These are phyloP conservation scores for Plutella xylostella DNA, from an alignment of 2,888 invertebrate genomes.

Conservation along the genomic window DNA sequence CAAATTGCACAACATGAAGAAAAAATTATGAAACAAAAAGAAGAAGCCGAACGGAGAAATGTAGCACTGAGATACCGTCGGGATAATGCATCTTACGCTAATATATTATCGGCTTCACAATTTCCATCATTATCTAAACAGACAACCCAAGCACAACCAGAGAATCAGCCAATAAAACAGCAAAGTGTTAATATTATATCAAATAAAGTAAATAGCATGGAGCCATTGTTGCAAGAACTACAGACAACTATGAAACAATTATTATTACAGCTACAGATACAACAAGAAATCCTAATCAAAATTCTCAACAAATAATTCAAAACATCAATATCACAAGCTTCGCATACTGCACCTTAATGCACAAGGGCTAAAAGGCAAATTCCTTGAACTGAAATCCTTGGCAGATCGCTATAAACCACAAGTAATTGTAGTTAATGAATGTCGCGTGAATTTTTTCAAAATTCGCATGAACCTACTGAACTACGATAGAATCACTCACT, in stretches of 20 bases:
- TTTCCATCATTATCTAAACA: neutral
- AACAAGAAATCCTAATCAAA: neutral
- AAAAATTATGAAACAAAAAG: neutral
- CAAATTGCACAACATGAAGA: neutral
- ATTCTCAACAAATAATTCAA: constrained; percentile 1
- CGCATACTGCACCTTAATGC: constrained; percentile 3
- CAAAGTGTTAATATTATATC: neutral
- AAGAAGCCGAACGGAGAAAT: neutral
- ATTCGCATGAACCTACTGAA: neutral
- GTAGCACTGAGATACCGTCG: neutral
- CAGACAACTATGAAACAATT: neutral
- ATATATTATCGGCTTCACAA: neutral
- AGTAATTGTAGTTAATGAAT: constrained; percentile 7
- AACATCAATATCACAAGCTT: neutral
- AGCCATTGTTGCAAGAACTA: neutral
- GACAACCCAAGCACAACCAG: neutral
- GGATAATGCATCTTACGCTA: neutral
- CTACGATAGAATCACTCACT: constrained; percentile 1
- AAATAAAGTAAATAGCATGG: neutral
- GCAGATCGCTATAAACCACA: neutral
- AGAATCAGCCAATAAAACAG: neutral
- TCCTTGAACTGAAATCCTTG: neutral
- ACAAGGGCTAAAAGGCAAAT: constrained; percentile 4
- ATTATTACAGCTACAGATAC: neutral
- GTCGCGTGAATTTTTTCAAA: constrained; percentile 6